Conservation (phyloP, 2,113 vertebrate genomes). For the Circaetus cinerascens region DNA sequence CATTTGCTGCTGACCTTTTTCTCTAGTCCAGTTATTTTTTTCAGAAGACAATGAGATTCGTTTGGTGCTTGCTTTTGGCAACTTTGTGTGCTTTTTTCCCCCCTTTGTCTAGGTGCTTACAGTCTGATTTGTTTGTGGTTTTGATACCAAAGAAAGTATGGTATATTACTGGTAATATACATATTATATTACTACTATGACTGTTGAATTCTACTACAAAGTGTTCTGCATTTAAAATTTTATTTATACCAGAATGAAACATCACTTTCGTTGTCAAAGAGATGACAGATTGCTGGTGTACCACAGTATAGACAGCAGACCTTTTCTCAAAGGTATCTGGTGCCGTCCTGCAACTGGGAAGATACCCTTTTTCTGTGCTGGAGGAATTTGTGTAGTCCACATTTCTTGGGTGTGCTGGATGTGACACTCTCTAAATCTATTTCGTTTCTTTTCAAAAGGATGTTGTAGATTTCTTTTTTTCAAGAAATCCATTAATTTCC, state of each 20-base stretch:
- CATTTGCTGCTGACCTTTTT: neutral
- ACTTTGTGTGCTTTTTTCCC: neutral
- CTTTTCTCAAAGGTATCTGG: neutral
- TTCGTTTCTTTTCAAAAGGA: neutral
- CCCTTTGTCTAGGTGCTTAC: neutral
- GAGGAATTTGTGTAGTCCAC: neutral
- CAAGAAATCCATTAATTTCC: neutral
- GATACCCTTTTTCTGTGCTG: neutral
- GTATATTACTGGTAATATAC: too few species aligned
- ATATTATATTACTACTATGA: neutral
- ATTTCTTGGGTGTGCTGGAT: neutral
- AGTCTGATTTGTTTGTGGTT: neutral
- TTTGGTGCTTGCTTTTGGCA: neutral
- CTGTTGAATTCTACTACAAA: neutral
- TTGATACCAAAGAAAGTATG: neutral
- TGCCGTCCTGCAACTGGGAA: neutral
- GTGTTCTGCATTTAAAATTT: neutral
- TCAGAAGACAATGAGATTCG: neutral
- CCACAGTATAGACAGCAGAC: neutral
- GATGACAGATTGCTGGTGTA: too few species aligned
- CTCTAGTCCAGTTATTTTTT: neutral
- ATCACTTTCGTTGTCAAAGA: neutral
- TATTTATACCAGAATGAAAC: neutral
- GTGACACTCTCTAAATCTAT: neutral
- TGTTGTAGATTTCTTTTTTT: neutral